Conservation (phyloP, 1,140 invertebrate genomes). For the Heliconius congener region DNA sequence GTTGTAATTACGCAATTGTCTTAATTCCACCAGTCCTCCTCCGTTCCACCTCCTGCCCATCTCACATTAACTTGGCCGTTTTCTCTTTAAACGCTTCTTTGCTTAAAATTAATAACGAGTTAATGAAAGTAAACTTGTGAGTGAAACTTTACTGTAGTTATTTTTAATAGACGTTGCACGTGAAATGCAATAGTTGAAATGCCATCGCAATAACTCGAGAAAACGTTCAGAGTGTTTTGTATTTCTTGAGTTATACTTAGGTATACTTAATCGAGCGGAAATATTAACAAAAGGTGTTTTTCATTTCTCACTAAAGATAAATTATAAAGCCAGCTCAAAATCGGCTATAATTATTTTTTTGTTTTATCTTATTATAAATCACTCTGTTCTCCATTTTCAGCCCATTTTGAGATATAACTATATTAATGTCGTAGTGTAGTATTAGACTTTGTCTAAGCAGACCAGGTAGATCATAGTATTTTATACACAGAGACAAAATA, state of each 20-base stretch:
- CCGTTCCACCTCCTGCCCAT: background rate
- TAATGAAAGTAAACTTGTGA: background rate
- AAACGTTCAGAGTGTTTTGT: background rate
- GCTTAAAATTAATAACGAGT: slow-evolving; percentile 5
- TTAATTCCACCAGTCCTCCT: slow-evolving; percentile 20
- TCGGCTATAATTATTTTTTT: no score
- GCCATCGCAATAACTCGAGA: background rate
- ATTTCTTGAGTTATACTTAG: background rate
- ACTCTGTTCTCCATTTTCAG: no score
- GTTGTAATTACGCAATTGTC: slow-evolving; percentile 45
- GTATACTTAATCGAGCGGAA: background rate
- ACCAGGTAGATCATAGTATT: no score
- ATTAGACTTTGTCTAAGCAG: no score
- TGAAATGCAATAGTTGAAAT: slow-evolving; percentile 8
- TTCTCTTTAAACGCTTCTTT: slow-evolving; percentile 25
- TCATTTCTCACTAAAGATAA: background rate
- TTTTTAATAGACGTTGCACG: slow-evolving; percentile 3
- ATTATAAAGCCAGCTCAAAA: no score
- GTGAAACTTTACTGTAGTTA: slow-evolving; percentile 2
- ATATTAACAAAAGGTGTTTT: background rate
- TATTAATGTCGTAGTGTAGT: no score
- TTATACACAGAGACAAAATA: no score
- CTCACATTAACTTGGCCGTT: slow-evolving; percentile 11
- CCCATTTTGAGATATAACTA: no score
- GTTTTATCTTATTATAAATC: no score